Conservation (phyloP, 1,140 invertebrate species). For the Drosophila aff. region DNA sequence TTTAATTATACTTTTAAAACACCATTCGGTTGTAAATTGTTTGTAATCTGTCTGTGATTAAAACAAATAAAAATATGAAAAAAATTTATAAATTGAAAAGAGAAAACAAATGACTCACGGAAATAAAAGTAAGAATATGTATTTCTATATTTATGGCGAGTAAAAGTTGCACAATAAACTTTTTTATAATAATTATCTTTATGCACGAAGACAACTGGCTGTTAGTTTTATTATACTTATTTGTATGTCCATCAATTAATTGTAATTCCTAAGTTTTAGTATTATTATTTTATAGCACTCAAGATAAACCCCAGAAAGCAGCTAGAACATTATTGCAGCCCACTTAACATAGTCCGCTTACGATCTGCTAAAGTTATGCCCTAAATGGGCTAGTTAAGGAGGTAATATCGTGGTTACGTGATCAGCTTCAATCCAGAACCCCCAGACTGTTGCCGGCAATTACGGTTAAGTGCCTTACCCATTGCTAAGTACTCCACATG, state of each 20-base stretch:
- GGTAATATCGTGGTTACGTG: slow-evolving; percentile 23
- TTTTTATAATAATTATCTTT: not conserved
- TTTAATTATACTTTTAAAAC: not conserved
- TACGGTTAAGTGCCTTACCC: slow-evolving; percentile 38
- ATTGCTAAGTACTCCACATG: slow-evolving; percentile 27
- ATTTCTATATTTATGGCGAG: not conserved
- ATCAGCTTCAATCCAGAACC: slow-evolving; percentile 17
- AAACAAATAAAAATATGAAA: not conserved
- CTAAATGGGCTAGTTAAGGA: slow-evolving; percentile 2
- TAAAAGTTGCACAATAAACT: not conserved
- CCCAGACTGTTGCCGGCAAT: slow-evolving; percentile 29
- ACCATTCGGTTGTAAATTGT: not conserved
- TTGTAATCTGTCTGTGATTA: not conserved
- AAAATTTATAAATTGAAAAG: not conserved
- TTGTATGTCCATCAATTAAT: not conserved
- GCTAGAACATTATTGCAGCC: not conserved
- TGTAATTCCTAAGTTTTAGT: too few species aligned
- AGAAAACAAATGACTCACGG: too few species aligned
- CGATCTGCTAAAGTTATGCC: slow-evolving; percentile 7
- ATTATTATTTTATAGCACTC: not conserved
- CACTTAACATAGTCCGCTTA: not conserved
- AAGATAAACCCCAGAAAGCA: not conserved
- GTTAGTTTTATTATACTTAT: not conserved
- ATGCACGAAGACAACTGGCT: not conserved
- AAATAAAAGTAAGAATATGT: not conserved